Evolutionary conservation across 1,140 invertebrate species (phyloP).

Genomic region (Microplitis demolitor): DNA sequence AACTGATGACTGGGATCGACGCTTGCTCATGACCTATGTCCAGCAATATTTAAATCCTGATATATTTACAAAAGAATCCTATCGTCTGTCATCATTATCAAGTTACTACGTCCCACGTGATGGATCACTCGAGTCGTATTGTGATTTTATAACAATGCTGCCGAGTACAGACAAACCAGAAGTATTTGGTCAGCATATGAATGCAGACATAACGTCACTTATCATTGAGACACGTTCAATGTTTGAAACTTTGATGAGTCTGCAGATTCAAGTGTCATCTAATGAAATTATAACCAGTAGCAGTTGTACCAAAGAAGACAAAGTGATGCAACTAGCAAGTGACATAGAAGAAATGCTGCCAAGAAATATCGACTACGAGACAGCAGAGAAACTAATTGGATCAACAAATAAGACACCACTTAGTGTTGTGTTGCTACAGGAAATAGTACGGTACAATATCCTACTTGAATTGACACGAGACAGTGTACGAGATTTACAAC

Average conservation of each 20-base stretch:
- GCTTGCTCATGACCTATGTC: slow-evolving; percentile 80
- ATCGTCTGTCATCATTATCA: slow-evolving; percentile 71
- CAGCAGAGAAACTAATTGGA: slow-evolving; percentile 73
- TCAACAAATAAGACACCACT: slow-evolving; percentile 70
- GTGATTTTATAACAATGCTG: slow-evolving; percentile 76
- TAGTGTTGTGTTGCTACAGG: slow-evolving; percentile 82
- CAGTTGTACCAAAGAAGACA: slow-evolving; percentile 69
- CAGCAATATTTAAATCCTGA: slow-evolving; percentile 80
- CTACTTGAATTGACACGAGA: slow-evolving; percentile 62
- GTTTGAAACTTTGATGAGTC: slow-evolving; percentile 80
- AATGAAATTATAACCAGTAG: slow-evolving; percentile 53
- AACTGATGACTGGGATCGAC: slow-evolving; percentile 91
- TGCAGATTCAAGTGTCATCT: slow-evolving; percentile 72
- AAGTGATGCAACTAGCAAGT: slow-evolving; percentile 71
- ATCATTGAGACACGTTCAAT: slow-evolving; percentile 77
- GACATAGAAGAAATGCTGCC: slow-evolving; percentile 78
- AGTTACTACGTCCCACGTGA: slow-evolving; percentile 83
- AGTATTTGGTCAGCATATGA: slow-evolving; percentile 87
- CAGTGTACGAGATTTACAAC: slow-evolving; percentile 72
- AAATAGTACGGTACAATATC: slow-evolving; percentile 71
- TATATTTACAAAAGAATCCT: slow-evolving; percentile 67
- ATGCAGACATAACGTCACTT: slow-evolving; percentile 87
- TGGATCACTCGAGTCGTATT: slow-evolving; percentile 78
- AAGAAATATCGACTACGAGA: slow-evolving; percentile 75
- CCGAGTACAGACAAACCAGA: slow-evolving; percentile 80